These are phyloP conservation scores for Trichopria drosophilae DNA, from an alignment of 2,888 invertebrate genomes.

Conservation along the genomic window DNA sequence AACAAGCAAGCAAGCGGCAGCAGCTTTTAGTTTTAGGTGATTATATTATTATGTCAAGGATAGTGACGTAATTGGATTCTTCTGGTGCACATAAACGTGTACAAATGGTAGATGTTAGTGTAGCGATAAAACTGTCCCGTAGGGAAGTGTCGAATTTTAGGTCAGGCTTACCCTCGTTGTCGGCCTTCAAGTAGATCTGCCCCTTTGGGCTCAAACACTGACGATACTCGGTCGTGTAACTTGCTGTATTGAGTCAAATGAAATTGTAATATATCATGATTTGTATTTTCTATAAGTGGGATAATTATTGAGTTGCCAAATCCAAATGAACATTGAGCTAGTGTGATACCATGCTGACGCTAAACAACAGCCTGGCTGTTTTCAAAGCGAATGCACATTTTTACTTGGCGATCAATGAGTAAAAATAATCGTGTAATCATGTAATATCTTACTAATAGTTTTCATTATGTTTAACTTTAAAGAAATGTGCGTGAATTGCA, in stretches of 20 bases:
- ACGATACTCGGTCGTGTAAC: slow-evolving; percentile 73
- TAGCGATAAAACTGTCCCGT: slow-evolving; percentile 52
- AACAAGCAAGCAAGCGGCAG: slow-evolving; percentile 53
- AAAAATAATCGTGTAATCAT: no score
- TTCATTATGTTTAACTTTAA: no score
- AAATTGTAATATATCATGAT: slow-evolving; percentile 39
- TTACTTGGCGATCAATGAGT: no score
- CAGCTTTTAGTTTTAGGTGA: slow-evolving; percentile 45
- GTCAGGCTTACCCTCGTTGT: slow-evolving; percentile 76
- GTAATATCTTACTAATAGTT: no score
- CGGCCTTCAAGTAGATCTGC: slow-evolving; percentile 81
- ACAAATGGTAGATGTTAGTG: slow-evolving; percentile 40
- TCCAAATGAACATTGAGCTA: no score
- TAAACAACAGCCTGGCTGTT: no score
- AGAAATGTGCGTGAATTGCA: no score
- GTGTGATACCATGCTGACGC: no score
- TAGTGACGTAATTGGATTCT: neutral
- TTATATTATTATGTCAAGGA: slow-evolving; percentile 32
- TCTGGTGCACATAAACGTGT: slow-evolving; percentile 28
- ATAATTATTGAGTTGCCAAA: no score
- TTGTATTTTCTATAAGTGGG: no score
- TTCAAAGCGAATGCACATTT: no score
- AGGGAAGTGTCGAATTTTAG: slow-evolving; percentile 52
- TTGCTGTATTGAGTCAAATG: slow-evolving; percentile 57
- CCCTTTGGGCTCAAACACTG: slow-evolving; percentile 77